Base-by-base conservation (phyloP, 2,113 vertebrate genomes). In the Sylvia atricapilla region DNA sequence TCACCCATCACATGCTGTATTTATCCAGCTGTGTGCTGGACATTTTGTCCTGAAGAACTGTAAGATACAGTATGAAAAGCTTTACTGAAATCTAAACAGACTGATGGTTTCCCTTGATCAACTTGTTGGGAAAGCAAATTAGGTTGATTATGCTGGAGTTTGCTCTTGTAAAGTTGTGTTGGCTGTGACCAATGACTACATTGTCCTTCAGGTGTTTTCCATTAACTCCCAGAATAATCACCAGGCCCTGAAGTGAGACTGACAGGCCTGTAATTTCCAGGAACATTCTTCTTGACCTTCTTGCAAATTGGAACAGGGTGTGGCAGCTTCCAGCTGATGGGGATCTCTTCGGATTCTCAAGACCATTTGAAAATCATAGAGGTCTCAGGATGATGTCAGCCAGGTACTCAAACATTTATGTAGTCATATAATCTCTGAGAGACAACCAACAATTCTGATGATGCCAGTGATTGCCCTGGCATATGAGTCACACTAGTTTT, bases 1-100 rank as follows among this genome's bases (percentile, higher is more conserved):
- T 52, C 55, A 46, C 12, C 5, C 33, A n/a, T 10, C 0, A 0
- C 24, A 14, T n/a, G n/a, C n/a, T 47, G 28, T 47, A 20, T 63
- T 79, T 79, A 41, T 55, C 41, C 41, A 63, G 13, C 39, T 70
- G 33, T 69, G 23, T 30, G 13, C n/a, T 47, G 9, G 24, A 55
- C 6, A 16, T 24, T 47, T 55, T 70, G 24, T 72, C 41, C 56
- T 47, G 66, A 55, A 41, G 49, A 18, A 47, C 16, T 35, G 8
- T 35, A 21, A 63, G 10, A 70, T 28, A 25, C 4, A 30, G 13
- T 62, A n/a, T 47, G 28, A 47, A 63, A 78, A 70, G 6, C 16
- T 70, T 62, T 62, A 47, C 56, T 62, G 64, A 70, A 63, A 79
- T 79, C 30, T 28, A 55, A 63, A 55, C 19, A 55, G 28, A 20